phyloP scores from a whole-genome alignment of 2,113 vertebrate species.

The Chinchilla lanigera region DNA sequence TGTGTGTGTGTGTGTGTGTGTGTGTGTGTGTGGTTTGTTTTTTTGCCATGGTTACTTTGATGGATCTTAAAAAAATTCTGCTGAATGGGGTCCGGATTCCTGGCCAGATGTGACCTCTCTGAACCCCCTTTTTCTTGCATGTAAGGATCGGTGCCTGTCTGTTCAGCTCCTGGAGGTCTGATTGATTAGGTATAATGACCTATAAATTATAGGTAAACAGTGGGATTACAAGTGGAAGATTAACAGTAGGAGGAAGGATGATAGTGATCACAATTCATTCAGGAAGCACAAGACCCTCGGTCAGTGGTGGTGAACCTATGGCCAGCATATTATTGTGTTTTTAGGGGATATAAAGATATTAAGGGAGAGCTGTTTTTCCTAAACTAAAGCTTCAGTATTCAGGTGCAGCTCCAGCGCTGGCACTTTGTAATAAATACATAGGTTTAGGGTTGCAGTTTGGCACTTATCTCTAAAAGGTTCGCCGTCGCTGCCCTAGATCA shows the following conservation, averaged over 20 bases:
- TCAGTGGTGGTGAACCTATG: neutral
- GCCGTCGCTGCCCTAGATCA: neutral
- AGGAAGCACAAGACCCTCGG: neutral
- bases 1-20: neutral
- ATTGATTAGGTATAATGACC: too few relatives aligned
- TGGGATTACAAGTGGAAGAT: conserved; percentile 2
- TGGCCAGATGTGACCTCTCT: neutral
- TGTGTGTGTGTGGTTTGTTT: neutral
- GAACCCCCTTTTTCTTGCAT: neutral
- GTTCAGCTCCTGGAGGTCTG: neutral
- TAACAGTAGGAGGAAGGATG: neutral
- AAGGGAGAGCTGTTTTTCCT: neutral
- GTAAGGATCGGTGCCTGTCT: neutral
- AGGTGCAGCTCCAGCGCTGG: neutral
- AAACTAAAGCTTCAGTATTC: neutral
- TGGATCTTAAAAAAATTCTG: neutral
- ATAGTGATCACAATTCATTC: neutral
- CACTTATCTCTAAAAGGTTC: neutral
- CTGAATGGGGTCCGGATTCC: neutral
- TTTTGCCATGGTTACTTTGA: neutral
- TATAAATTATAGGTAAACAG: too few relatives aligned
- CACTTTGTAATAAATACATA: too few relatives aligned
- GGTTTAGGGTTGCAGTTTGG: neutral
- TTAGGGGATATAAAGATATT: neutral
- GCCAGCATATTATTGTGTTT: neutral